Evolutionary conservation across 2,113 vertebrate species (phyloP), one percentile per base, ranked within the genome.

Genomic region (Anoura caudifer): DNA sequence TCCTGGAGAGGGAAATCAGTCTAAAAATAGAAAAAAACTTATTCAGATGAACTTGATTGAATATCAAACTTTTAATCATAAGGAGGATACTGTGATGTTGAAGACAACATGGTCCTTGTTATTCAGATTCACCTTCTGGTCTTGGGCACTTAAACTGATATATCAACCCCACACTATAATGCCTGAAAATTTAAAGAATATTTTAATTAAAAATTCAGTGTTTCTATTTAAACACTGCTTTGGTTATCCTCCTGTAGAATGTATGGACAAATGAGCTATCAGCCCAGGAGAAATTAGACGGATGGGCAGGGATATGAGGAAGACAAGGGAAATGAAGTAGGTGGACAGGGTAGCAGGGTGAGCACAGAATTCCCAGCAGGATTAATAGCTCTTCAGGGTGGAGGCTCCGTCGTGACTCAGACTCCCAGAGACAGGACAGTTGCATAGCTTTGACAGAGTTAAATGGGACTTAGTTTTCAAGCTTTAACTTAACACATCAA

Each of bases 171-270:
- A 50, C 5, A n/a, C 81, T 54, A 4, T 4, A 89, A n/a, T 73
- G 45, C 77, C 72, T 83, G 41, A 86, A 88, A 67, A 63, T 69
- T 61, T 92, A 43, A 82, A 90, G 22, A 88, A 2, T 0, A 1
- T 89, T 94, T 88, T 73, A 16, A 84, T 69, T 43, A 82, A 93
- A 86, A 86, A 31, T 31, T 7, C 31, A 16, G 8, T 45, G 13
- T 83, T 94, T 92, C 12, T 92, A 33, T 80, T 89, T 59, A 92
- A 70, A 73, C 2, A 70, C 3, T 22, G 2, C 83, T 52, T 45
- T 82, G 56, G 33, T 72, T 87, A 50, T 56, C 36, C 19, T 92
- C 8, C 43, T 61, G 0, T 33, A 79, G 41, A 69, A 38, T 50
- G 10, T 4, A 43, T 38, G 73, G 45, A 31, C 70, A 91, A 96